A percentile compares a stretch with the other conserved stretches of the same genome.
Evolutionary conservation across 1,140 invertebrate species (phyloP).

Genomic region (Zaprionus kolodkinae): DNA sequence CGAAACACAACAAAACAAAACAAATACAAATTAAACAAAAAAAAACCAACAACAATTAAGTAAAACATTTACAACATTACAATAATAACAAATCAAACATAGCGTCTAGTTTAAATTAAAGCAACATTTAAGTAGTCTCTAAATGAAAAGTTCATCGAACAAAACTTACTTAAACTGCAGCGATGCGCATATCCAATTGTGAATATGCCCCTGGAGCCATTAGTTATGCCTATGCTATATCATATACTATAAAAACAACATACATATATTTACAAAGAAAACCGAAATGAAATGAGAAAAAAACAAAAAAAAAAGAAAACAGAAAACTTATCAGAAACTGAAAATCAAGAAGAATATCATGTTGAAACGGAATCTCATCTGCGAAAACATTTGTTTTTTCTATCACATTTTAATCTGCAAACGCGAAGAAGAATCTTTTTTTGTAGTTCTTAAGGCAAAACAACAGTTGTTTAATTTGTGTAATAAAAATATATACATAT

Average conservation of each 20-base stretch:
- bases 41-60: constrained; percentile 39
- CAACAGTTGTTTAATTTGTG: constrained; percentile 46
- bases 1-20: constrained; percentile 45
- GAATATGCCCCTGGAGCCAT: constrained; percentile 45
- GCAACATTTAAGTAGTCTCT: constrained; percentile 32
- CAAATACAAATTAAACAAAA: too few species aligned
- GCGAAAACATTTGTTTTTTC: constrained; percentile 28
- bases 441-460: constrained; percentile 40
- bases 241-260: constrained; percentile 1
- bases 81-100: constrained; percentile 66
- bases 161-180: constrained; percentile 50
- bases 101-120: constrained; percentile 60
- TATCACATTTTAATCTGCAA: constrained; percentile 40
- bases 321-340: not conserved
- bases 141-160: constrained; percentile 51
- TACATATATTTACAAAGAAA: not conserved
- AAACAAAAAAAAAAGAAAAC: constrained; percentile 27
- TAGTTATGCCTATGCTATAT: constrained; percentile 18
- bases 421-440: constrained; percentile 65
- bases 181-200: constrained; percentile 34
- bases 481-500: constrained; percentile 20
- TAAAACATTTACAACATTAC: constrained; percentile 33
- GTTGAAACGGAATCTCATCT: constrained; percentile 65
- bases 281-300: not conserved
- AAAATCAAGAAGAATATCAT: constrained; percentile 52